Percentiles rank a stretch among this genome's conserved stretches.
phyloP scores from a whole-genome alignment of 2,113 vertebrate genomes.

The Mormyrus lacerda region DNA sequence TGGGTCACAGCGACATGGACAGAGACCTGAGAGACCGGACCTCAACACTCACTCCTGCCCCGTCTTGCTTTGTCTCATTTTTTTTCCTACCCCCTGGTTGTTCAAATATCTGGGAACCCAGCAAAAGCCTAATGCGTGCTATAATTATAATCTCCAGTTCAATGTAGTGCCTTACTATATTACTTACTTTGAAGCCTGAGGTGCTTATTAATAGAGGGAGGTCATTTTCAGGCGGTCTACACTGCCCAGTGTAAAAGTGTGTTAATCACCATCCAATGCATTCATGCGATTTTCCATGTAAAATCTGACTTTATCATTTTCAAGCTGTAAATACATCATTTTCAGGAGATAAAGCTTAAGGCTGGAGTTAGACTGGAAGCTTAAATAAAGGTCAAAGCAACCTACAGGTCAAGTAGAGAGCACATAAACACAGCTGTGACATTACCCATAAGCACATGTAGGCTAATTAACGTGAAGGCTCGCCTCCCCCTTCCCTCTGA shows the following conservation, averaged over 20 bases:
- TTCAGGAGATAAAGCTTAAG: neutral
- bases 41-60: neutral
- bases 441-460: conserved; percentile 23
- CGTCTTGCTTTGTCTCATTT: neutral
- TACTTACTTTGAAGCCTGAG: neutral
- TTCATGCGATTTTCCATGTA: neutral
- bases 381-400: conserved; percentile 32
- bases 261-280: neutral
- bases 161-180: neutral
- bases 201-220: neutral
- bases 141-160: neutral
- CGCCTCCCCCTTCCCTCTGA: conserved; percentile 33
- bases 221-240: neutral
- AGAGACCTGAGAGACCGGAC: neutral
- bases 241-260: neutral
- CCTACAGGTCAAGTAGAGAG: conserved; percentile 39
- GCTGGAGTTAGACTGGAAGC: conserved; percentile 18
- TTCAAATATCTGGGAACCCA: neutral
- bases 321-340: neutral
- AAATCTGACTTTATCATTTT: neutral
- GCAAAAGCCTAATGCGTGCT: neutral
- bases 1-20: neutral
- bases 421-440: conserved; percentile 34
- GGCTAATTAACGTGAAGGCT: conserved; percentile 46
- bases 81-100: neutral